A percentile compares a stretch with the other conserved stretches of the same genome.
Evolutionary conservation across 2,113 vertebrate species (phyloP).

Genomic region (Trinectes maculatus): DNA sequence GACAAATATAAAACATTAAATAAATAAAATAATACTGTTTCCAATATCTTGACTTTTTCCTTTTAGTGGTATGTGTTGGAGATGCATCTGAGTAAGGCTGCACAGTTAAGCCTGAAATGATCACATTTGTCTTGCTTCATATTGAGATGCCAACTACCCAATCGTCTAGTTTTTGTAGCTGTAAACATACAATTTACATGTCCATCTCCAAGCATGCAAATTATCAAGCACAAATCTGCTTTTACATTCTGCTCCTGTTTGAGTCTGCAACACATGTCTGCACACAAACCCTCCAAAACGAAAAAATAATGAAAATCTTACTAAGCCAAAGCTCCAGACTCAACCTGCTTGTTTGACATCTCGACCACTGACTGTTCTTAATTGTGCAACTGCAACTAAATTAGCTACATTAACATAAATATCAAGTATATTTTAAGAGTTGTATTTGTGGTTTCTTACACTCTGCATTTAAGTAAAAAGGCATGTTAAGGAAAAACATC

Average conservation of each 20-base stretch:
- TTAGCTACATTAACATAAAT: neutral
- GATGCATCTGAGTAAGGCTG: neutral
- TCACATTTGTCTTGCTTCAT: no score
- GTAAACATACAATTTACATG: no score
- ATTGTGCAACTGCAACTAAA: neutral
- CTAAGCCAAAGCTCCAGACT: neutral
- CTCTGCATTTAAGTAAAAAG: slow-evolving; percentile 9
- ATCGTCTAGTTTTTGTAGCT: no score
- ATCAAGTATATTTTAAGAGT: neutral
- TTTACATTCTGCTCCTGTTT: neutral
- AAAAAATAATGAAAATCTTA: neutral
- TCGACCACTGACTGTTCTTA: neutral
- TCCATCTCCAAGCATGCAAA: no score
- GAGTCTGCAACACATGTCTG: no score
- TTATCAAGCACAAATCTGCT: no score
- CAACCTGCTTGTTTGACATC: neutral
- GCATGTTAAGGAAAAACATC: slow-evolving; percentile 28
- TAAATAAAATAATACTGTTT: slow-evolving; percentile 58
- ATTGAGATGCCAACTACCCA: no score
- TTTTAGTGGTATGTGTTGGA: neutral
- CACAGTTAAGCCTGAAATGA: neutral
- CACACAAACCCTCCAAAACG: neutral
- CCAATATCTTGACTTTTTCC: slow-evolving; percentile 25
- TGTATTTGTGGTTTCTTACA: slow-evolving; percentile 12
- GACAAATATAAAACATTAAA: slow-evolving; percentile 31